Percentiles rank a stretch among this genome's conserved stretches.
These are phyloP conservation scores for Parasteatoda tepidariorum DNA, from an alignment of 1,140 invertebrate species.

Conservation along the genomic window DNA sequence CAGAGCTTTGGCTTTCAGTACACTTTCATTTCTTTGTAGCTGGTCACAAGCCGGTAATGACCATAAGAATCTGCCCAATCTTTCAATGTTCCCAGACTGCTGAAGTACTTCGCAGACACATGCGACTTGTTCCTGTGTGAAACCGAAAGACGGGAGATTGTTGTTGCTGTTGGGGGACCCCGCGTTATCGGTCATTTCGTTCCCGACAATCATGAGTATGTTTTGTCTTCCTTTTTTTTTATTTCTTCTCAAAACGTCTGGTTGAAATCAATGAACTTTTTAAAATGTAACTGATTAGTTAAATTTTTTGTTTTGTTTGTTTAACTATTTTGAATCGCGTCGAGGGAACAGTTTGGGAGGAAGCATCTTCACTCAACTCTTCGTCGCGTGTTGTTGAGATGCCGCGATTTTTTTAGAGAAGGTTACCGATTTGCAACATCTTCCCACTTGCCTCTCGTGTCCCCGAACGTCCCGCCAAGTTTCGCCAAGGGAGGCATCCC, in stretches of 20 bases:
- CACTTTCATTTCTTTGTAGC: slow-evolving; percentile 92
- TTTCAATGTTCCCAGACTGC: slow-evolving; percentile 95
- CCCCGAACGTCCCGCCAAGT: not conserved
- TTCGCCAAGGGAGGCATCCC: not conserved
- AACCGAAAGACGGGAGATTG: slow-evolving; percentile 92
- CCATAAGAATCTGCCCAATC: slow-evolving; percentile 96
- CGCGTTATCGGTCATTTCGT: slow-evolving; percentile 38
- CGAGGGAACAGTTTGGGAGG: not conserved
- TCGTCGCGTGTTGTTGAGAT: not conserved
- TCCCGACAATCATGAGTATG: slow-evolving; percentile 13
- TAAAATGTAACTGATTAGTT: not conserved
- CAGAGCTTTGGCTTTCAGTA: slow-evolving; percentile 97
- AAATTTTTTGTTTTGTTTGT: not conserved
- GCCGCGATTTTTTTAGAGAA: not conserved
- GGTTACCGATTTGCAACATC: not conserved
- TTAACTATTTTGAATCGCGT: not conserved
- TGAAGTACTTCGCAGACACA: slow-evolving; percentile 98
- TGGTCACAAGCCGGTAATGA: slow-evolving; percentile 96
- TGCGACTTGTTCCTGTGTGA: slow-evolving; percentile 98
- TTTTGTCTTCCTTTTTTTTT: not conserved
- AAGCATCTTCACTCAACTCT: not conserved
- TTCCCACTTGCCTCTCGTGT: not conserved
- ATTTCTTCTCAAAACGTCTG: not conserved
- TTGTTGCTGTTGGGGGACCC: slow-evolving; percentile 38
- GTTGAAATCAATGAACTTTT: not conserved